Evolutionary conservation across 2,113 vertebrate species (phyloP), one percentile per base, ranked within the genome.

Genomic region (Conger conger): DNA sequence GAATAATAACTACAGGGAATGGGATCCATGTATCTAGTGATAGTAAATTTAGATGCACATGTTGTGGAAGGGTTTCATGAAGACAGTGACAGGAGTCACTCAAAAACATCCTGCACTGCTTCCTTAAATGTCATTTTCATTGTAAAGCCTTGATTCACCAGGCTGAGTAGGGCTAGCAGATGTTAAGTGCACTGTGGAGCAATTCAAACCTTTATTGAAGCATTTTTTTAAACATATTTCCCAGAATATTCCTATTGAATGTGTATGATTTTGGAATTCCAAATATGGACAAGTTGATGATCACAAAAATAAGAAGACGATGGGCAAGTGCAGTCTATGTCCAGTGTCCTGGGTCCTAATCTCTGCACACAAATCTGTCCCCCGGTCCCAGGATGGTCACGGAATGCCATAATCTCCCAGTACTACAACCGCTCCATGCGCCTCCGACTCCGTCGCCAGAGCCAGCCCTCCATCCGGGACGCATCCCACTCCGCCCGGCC

Each of bases 381-480:
- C 8, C 37, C 76, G 23, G 23, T 13, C 37, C 45, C 81, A 92
- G 91, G 87, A 38, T 20, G 63, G 50, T 79, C n/a, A 0, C 73
- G 37, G 5, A 30, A 16, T 35, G 78, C 80, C n/a, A 11, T 33
- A 4, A 53, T 42, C 63, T 80, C 87, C 13, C 16, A 5, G 8
- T n/a, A 5, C 57, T 60, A 15, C 33, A 36, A 80, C 76, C 79
- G 4, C 2, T 6, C 17, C 20, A 3, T n/a, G 11, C 54, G 17
- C 17, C 81, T 68, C 33, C 27, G 42, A 4, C 53, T n/a, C 11
- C 50, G 60, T 23, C 87, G 84, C 83, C 81, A 45, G 82, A 42
- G 42, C 80, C 94, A 93, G 82, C 89, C 93, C 0, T 82, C 92
- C 23, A 84, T 95, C 9, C 84, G 88, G 36, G 90, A 82, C 30